A percentile compares a stretch with the other conserved stretches of the same genome.
Evolutionary conservation across 2,113 vertebrate genomes (phyloP).

Genomic region (Gnathonemus echidnorhynchus): DNA sequence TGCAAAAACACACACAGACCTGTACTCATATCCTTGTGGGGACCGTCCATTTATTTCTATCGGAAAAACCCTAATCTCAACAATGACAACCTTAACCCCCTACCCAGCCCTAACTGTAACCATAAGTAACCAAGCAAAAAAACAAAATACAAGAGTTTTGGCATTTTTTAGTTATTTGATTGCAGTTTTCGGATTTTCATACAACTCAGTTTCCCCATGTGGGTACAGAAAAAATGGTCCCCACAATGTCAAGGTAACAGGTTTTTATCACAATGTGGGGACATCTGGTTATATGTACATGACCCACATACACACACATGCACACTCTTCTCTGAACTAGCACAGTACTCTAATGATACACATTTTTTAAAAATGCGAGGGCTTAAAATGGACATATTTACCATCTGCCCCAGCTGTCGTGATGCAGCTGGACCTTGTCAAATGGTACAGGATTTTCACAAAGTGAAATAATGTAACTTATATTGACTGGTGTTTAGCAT

Average conservation of each 20-base stretch:
- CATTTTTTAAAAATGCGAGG: conserved; percentile 41
- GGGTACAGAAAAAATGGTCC: not conserved
- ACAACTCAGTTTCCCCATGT: not conserved
- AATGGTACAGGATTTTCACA: not conserved
- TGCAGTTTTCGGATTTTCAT: not conserved
- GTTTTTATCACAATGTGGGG: not conserved
- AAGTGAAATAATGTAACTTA: not conserved
- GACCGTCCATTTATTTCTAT: not conserved
- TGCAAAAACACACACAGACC: conserved; percentile 36
- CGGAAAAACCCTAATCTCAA: not conserved
- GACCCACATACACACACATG: not conserved
- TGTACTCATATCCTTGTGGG: not conserved
- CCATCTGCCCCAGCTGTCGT: not conserved
- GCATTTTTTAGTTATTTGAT: not conserved
- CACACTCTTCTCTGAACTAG: not conserved
- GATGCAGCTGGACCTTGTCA: not conserved
- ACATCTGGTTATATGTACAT: not conserved
- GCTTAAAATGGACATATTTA: not conserved
- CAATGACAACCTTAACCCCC: not conserved
- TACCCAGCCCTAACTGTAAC: not conserved
- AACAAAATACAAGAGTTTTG: not conserved
- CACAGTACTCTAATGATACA: not conserved
- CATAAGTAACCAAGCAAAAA: not conserved
- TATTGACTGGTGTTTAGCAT: conserved; percentile 35
- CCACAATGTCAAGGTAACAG: not conserved